Evolutionary conservation across 2,888 invertebrate genomes (phyloP).

Genomic region (Tetheella fluctuosa): DNA sequence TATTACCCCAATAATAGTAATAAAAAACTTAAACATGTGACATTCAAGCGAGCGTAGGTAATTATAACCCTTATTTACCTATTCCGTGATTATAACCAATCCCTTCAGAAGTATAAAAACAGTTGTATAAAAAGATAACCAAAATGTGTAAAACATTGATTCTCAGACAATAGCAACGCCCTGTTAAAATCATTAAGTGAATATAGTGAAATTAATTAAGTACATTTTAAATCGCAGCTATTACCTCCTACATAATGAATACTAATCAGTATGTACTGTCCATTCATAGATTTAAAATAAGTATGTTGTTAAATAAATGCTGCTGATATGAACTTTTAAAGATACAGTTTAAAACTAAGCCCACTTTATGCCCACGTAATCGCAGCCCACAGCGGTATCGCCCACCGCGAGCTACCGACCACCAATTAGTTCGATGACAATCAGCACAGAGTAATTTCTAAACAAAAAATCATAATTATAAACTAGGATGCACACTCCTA

Average conservation of each 20-base stretch:
- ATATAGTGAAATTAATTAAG: not conserved
- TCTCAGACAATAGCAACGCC: not conserved
- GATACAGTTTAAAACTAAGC: conserved; percentile 19
- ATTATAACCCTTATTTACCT: too few species aligned
- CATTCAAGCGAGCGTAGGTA: too few species aligned
- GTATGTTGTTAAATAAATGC: not conserved
- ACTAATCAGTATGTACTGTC: conserved; percentile 10
- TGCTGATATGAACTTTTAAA: not conserved
- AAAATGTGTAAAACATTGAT: too few species aligned
- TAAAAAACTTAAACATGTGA: too few species aligned
- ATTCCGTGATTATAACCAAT: too few species aligned
- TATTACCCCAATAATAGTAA: too few species aligned
- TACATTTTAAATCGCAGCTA: not conserved
- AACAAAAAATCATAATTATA: not conserved
- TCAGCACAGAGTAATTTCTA: conserved; percentile 27
- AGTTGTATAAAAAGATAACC: too few species aligned
- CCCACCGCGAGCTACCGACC: conserved; percentile 38
- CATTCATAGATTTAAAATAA: conserved; percentile 12
- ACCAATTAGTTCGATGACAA: conserved; percentile 43
- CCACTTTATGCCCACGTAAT: conserved; percentile 40
- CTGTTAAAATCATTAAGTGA: not conserved
- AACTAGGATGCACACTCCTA: too few species aligned
- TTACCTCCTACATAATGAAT: conserved; percentile 1
- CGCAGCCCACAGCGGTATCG: conserved; percentile 28
- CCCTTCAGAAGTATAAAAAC: too few species aligned